These are phyloP conservation scores for Trachymyrmex cornetzi DNA, from an alignment of 1,140 invertebrate species.

Conservation along the genomic window DNA sequence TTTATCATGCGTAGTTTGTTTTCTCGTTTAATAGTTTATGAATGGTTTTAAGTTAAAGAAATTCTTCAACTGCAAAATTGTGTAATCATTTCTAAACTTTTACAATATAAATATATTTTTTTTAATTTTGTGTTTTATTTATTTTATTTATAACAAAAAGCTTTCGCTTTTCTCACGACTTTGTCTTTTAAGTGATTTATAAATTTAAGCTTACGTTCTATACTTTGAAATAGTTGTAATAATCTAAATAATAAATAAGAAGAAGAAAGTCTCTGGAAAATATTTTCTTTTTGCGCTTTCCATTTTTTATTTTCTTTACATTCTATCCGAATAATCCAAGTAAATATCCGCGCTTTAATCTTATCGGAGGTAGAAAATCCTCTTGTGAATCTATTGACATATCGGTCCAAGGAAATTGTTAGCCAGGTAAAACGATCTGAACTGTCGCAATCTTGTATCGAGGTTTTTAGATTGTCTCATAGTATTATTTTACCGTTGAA, in stretches of 20 bases:
- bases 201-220: not conserved
- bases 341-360: slow-evolving; percentile 25
- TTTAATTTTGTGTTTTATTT: not conserved
- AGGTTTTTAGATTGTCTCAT: slow-evolving; percentile 7
- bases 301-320: slow-evolving; percentile 64
- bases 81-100: not conserved
- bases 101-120: not conserved
- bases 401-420: slow-evolving; percentile 69
- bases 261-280: not conserved
- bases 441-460: slow-evolving; percentile 55
- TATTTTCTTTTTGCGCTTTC: not conserved
- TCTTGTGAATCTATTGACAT: slow-evolving; percentile 70
- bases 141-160: not conserved
- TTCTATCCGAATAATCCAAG: slow-evolving; percentile 40
- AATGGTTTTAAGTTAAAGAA: not conserved
- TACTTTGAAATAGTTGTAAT: not conserved
- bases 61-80: not conserved
- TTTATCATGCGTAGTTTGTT: not conserved
- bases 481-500: slow-evolving; percentile 57
- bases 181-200: not conserved
- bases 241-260: not conserved
- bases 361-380: slow-evolving; percentile 63
- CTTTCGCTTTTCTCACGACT: not conserved
- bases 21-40: not conserved
- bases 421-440: slow-evolving; percentile 60